Conservation (phyloP, 2,888 invertebrate genomes). For the Prenolepis imparis region DNA sequence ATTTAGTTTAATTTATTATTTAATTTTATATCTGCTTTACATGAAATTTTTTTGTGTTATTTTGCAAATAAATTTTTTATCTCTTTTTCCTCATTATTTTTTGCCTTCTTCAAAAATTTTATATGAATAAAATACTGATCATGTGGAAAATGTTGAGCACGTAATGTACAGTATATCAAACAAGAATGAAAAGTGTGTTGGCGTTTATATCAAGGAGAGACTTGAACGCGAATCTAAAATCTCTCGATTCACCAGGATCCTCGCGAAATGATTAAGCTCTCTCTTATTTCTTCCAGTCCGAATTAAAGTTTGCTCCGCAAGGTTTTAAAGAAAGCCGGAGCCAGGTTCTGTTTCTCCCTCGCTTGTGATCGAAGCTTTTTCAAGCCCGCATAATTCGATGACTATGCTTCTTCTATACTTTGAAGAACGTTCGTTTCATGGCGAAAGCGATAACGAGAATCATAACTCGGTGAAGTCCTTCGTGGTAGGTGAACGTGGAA, state of each 20-base stretch:
- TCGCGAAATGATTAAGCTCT: constrained; percentile 41
- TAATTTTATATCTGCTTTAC: not conserved
- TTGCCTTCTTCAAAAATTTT: not conserved
- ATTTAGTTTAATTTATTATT: not conserved
- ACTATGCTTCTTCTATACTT: not conserved
- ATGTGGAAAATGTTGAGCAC: not conserved
- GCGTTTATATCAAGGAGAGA: not conserved
- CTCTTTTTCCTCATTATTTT: not conserved
- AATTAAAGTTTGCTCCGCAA: constrained; percentile 46
- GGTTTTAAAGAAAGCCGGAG: constrained; percentile 11
- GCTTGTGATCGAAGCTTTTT: constrained; percentile 32
- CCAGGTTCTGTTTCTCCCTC: constrained; percentile 35
- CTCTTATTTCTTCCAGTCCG: constrained; percentile 12
- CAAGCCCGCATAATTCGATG: not conserved
- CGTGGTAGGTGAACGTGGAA: not conserved
- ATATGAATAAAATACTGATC: not conserved
- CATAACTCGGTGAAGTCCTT: constrained; percentile 28
- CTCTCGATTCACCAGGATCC: constrained; percentile 15
- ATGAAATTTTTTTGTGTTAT: not conserved
- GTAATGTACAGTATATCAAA: not conserved
- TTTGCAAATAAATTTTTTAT: not conserved
- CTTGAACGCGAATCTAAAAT: not conserved
- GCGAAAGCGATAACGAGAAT: constrained; percentile 2
- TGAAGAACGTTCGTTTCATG: not conserved
- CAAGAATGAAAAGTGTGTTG: not conserved